Evolutionary conservation across 2,797 vertebrate genomes (phyloP).

Genomic region (Etheostoma perlongum): DNA sequence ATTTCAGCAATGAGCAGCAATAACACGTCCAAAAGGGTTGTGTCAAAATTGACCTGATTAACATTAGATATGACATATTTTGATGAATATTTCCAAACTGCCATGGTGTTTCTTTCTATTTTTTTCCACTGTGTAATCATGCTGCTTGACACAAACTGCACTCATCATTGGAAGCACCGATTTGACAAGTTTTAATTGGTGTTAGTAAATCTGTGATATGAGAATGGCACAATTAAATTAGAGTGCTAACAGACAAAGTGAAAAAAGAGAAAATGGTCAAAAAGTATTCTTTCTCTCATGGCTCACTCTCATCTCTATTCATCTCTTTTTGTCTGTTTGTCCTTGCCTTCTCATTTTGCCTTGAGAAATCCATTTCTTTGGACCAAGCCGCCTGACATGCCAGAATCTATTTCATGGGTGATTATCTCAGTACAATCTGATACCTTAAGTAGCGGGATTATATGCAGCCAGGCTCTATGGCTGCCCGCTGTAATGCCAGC

Average conservation of each 20-base stretch:
- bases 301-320: conserved; percentile 39
- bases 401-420: conserved; percentile 76
- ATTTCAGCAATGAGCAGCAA: conserved; percentile 46
- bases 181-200: conserved; percentile 78
- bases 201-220: conserved; percentile 69
- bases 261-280: conserved; percentile 12
- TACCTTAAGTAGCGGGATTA: conserved; percentile 80
- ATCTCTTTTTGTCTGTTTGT: conserved; percentile 48
- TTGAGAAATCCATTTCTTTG: conserved; percentile 64
- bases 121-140: conserved; percentile 26
- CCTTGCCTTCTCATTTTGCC: conserved; percentile 54
- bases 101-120: not conserved
- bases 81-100: conserved; percentile 51
- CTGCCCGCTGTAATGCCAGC: conserved; percentile 53
- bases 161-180: conserved; percentile 51
- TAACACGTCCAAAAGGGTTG: conserved; percentile 51
- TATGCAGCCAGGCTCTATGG: conserved; percentile 53
- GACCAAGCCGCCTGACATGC: conserved; percentile 54
- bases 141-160: conserved; percentile 32
- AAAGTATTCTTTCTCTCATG: conserved; percentile 4
- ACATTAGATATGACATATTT: conserved; percentile 52
- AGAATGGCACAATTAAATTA: conserved; percentile 64
- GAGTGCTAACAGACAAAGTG: conserved; percentile 24
- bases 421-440: conserved; percentile 81
- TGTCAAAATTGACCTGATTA: conserved; percentile 57